A percentile compares a stretch with the other conserved stretches of the same genome.
Conservation (phyloP, 2,113 vertebrate genomes). For the Pachycephala philippinensis region DNA sequence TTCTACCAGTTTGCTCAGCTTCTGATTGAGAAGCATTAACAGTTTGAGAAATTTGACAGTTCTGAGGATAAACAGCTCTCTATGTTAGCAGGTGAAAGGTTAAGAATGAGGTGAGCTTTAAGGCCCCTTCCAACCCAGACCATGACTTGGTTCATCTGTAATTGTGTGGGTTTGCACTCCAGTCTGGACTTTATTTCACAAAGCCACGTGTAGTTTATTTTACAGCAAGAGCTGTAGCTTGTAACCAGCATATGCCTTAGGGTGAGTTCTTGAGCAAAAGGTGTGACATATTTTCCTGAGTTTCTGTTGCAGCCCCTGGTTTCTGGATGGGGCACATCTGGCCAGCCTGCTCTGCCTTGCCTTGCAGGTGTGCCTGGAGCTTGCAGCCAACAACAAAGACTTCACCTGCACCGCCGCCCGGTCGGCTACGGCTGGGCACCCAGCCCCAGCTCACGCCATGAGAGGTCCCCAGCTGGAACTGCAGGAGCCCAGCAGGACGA, state of each 20-base stretch:
- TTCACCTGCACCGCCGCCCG: background rate
- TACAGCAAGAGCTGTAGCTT: background rate
- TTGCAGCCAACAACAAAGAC: constrained; percentile 71
- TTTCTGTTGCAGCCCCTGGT: no score
- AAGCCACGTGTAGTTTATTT: background rate
- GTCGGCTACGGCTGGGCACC: background rate
- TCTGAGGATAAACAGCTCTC: background rate
- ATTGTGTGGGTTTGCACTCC: background rate
- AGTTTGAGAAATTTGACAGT: background rate
- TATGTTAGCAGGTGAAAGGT: background rate
- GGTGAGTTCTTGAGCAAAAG: background rate
- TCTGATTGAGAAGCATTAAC: background rate
- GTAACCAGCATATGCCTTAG: background rate
- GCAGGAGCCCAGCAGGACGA: background rate
- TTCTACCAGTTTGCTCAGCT: background rate
- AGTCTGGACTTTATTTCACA: background rate
- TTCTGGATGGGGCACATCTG: background rate
- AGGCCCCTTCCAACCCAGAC: background rate
- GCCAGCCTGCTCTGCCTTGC: background rate
- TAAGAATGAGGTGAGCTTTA: background rate
- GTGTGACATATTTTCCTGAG: rapidly evolving
- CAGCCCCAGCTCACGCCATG: background rate
- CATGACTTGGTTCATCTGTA: background rate
- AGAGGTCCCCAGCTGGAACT: constrained; percentile 15
- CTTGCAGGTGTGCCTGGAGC: constrained; percentile 83